A percentile compares a stretch with the other conserved stretches of the same genome.
Evolutionary conservation across 2,113 vertebrate species (phyloP).

Genomic region (Egretta garzetta): DNA sequence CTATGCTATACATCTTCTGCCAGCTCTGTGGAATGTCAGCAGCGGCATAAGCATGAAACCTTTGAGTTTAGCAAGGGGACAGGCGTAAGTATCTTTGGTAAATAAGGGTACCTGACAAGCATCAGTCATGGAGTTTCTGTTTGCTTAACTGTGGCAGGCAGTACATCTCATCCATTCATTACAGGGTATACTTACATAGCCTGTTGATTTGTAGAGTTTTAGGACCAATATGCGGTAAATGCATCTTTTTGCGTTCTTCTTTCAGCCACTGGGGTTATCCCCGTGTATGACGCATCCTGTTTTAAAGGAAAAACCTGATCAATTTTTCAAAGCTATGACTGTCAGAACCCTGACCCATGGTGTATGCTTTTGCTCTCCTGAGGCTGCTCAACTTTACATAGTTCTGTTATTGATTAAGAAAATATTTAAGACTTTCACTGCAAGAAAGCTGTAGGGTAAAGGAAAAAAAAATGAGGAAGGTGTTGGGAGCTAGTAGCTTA

Average conservation of each 20-base stretch:
- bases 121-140: background rate
- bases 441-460: background rate
- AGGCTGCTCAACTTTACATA: background rate
- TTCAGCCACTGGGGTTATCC: background rate
- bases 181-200: background rate
- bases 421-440: background rate
- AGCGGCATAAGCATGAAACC: rapidly evolving
- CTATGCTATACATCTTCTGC: background rate
- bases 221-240: background rate
- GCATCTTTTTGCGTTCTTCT: background rate
- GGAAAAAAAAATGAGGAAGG: background rate
- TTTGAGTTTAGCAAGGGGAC: background rate
- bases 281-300: background rate
- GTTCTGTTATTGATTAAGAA: background rate
- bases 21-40: background rate
- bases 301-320: background rate
- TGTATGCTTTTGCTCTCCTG: background rate
- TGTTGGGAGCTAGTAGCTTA: background rate
- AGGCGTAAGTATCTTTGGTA: background rate
- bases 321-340: background rate
- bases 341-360: background rate
- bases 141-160: background rate
- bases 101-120: background rate
- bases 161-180: background rate
- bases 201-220: background rate